Conservation (phyloP, 2,888 invertebrate genomes). For the Drosophila birchii region DNA sequence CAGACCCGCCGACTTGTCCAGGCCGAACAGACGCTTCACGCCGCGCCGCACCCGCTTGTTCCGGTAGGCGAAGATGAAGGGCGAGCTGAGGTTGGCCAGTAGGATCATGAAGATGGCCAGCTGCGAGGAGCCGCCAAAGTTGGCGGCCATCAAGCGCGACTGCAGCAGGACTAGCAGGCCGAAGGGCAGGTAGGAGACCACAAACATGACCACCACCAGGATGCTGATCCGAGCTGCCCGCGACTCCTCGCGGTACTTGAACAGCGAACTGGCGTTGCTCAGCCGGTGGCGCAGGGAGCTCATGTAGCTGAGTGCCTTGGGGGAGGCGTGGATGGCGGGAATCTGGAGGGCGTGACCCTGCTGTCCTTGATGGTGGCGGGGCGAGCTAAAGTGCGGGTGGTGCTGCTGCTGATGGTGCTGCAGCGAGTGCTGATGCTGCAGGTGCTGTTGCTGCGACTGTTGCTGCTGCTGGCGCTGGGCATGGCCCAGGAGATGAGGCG, state of each 20-base stretch:
- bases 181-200: conserved; percentile 84
- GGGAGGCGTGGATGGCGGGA: conserved; percentile 83
- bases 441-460: conserved; percentile 39
- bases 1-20: conserved; percentile 76
- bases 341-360: conserved; percentile 78
- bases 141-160: conserved; percentile 80
- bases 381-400: conserved; percentile 61
- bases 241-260: conserved; percentile 94
- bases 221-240: conserved; percentile 94
- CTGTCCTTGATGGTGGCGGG: conserved; percentile 54
- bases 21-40: conserved; percentile 83
- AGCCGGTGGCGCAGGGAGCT: conserved; percentile 91
- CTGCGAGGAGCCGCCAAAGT: conserved; percentile 82
- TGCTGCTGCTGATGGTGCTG: conserved; percentile 46
- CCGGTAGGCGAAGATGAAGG: conserved; percentile 85
- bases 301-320: conserved; percentile 86
- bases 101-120: conserved; percentile 84
- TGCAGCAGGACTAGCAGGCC: conserved; percentile 84
- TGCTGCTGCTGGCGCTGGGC: conserved; percentile 64
- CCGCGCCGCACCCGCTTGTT: conserved; percentile 85
- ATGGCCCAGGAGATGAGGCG: conserved; percentile 77
- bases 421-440: conserved; percentile 49
- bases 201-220: conserved; percentile 85
- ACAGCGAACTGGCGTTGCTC: conserved; percentile 93
- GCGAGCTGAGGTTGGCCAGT: conserved; percentile 84